Evolutionary conservation across 2,888 invertebrate genomes (phyloP), one percentile per base, ranked within the genome.

Genomic region (Heliothis peltigera): DNA sequence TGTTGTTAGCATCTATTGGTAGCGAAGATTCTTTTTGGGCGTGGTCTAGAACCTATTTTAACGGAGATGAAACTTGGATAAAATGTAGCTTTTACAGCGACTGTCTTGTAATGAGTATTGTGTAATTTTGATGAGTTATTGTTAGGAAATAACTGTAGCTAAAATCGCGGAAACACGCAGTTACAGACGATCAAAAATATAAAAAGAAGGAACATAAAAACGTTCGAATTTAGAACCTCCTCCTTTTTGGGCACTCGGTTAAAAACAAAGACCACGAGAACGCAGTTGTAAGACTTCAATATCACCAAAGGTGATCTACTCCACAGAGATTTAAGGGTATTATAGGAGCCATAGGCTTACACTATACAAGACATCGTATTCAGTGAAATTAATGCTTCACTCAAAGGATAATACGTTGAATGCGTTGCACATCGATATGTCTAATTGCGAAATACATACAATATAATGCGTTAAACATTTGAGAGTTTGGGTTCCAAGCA

Each of bases 371-470:
- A 21, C 12, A 25, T 28, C 12, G 12, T 42, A 47, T n/a, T 22
- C 12, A 35, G 51, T 44, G 59, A 28, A 65, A 46, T 21, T 52
- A 28, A 22, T 35, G 42, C 19, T 42, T 47, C 42, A 63, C 70
- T 66, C 66, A 52, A 52, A 47, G 71, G n/a, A 47, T 64, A 42
- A 43, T 63, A 35, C 6, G 18, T 25, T 48, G 32, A 51, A 66
- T 47, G 18, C 25, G 32, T 32, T 32, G 12, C 12, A 32, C 32
- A 32, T 12, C 12, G 32, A 10, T 32, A 10, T 32, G 32, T 32
- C 32, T 39, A n/a, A 39, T 39, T 39, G 39, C 39, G 39, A 39
- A 39, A 39, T 39, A n/a, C 25, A 25, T n/a, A n/a, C 32, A 39
- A 39, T 39, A 39, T 39, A n/a, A n/a, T 39, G 39, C 39, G n/a